phyloP scores from a whole-genome alignment of 2,888 invertebrate species.

The Acleris cristana region DNA sequence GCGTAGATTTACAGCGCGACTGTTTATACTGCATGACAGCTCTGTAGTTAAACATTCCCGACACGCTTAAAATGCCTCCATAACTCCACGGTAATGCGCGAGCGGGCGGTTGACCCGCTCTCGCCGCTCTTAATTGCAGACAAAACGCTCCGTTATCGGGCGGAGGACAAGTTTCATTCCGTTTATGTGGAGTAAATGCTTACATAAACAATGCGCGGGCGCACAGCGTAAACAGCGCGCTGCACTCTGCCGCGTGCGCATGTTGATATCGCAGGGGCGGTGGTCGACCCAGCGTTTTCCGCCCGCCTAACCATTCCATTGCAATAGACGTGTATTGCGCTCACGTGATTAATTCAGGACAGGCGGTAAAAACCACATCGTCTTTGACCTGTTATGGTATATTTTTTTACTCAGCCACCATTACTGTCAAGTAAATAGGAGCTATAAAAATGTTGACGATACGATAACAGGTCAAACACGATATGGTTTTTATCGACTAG shows the following conservation, averaged over 20 bases:
- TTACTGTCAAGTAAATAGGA: too few relatives aligned
- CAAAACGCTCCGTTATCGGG: constrained; percentile 77
- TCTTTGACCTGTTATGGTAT: too few relatives aligned
- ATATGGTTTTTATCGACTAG: too few relatives aligned
- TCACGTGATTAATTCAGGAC: background rate
- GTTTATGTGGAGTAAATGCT: constrained; percentile 69
- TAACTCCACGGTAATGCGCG: constrained; percentile 67
- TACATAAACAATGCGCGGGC: constrained; percentile 68
- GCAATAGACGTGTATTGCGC: constrained; percentile 8
- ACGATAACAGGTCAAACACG: too few relatives aligned
- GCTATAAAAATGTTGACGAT: too few relatives aligned
- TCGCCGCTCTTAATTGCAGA: constrained; percentile 77
- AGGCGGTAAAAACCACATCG: too few relatives aligned
- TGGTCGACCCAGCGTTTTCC: constrained; percentile 45
- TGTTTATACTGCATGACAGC: constrained; percentile 65
- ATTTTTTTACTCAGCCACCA: too few relatives aligned
- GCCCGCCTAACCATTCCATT: constrained; percentile 49
- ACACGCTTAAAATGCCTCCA: constrained; percentile 69
- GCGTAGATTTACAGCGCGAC: constrained; percentile 59
- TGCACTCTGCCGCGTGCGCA: constrained; percentile 56
- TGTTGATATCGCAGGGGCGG: constrained; percentile 51
- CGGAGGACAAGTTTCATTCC: constrained; percentile 67
- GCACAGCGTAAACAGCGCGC: constrained; percentile 58
- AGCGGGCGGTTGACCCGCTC: constrained; percentile 64
- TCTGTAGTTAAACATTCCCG: constrained; percentile 64